Evolutionary conservation across 2,888 invertebrate species (phyloP).

Genomic region (Scrobipalpa atriplicella): DNA sequence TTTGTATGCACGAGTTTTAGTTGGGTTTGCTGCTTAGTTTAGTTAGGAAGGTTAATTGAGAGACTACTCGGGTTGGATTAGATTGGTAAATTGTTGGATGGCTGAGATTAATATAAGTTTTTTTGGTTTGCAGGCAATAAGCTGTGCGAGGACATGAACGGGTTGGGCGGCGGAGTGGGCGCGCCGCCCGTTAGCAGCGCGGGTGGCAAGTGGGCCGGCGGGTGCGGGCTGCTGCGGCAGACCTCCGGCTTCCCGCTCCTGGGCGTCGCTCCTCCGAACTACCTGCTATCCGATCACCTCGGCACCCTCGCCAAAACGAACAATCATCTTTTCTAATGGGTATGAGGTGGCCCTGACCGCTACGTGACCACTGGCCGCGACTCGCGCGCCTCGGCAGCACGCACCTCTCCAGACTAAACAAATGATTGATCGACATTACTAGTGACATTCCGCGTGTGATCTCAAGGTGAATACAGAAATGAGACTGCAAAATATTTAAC

Average conservation of each 20-base stretch:
- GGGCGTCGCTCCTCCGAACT: slow-evolving; percentile 83
- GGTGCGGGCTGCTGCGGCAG: slow-evolving; percentile 85
- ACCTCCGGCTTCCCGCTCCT: slow-evolving; percentile 83
- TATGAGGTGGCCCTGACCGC: slow-evolving; percentile 38
- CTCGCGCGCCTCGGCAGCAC: slow-evolving; percentile 29
- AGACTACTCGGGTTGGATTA: slow-evolving; percentile 9
- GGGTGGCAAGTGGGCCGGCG: slow-evolving; percentile 82
- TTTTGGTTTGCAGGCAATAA: slow-evolving; percentile 67
- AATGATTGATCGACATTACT: slow-evolving; percentile 36
- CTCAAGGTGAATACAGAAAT: slow-evolving; percentile 35
- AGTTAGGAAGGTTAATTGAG: slow-evolving; percentile 21
- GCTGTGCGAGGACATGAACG: slow-evolving; percentile 73
- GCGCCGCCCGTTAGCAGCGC: slow-evolving; percentile 64
- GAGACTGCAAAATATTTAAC: slow-evolving; percentile 34
- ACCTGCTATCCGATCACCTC: slow-evolving; percentile 84
- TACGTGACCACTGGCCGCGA: neutral
- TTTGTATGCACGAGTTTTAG: slow-evolving; percentile 65
- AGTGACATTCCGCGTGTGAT: slow-evolving; percentile 39
- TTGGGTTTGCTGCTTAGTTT: slow-evolving; percentile 32
- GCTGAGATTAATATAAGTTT: slow-evolving; percentile 26
- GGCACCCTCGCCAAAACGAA: slow-evolving; percentile 83
- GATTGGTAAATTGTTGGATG: slow-evolving; percentile 2
- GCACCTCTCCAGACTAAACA: slow-evolving; percentile 8
- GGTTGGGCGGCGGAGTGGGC: slow-evolving; percentile 66
- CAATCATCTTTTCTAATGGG: slow-evolving; percentile 85